Conservation (phyloP, 2,113 vertebrate genomes). For the Numida meleagris region DNA sequence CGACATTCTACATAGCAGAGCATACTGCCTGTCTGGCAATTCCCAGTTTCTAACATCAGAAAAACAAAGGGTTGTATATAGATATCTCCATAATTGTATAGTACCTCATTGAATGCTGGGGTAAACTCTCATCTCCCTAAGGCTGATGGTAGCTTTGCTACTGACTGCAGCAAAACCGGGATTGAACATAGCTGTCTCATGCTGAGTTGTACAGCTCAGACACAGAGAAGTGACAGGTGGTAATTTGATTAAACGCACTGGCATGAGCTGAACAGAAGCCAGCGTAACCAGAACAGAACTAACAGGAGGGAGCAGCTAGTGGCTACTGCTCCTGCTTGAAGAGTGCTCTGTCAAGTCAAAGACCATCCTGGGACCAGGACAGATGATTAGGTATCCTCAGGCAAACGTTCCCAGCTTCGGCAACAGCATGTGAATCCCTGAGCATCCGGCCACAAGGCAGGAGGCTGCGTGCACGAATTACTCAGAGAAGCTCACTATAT, state of each 20-base stretch:
- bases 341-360: conserved; percentile 19
- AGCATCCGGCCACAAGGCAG: background rate
- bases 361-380: background rate
- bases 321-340: background rate
- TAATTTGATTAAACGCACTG: background rate
- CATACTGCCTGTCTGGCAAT: background rate
- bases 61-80: background rate
- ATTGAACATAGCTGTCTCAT: background rate
- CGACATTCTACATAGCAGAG: background rate
- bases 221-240: background rate
- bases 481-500: background rate
- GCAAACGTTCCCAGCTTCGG: background rate
- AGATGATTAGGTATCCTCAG: background rate
- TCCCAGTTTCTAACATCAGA: background rate
- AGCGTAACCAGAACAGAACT: background rate
- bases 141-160: background rate
- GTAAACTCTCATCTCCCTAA: background rate
- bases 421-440: background rate
- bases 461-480: background rate
- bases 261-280: conserved; percentile 21
- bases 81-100: background rate
- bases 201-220: background rate
- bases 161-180: background rate
- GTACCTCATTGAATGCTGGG: rapidly evolving
- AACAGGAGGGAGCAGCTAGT: conserved; percentile 32